phyloP scores from a whole-genome alignment of 2,113 vertebrate genomes.

The Zapus hudsonius region DNA sequence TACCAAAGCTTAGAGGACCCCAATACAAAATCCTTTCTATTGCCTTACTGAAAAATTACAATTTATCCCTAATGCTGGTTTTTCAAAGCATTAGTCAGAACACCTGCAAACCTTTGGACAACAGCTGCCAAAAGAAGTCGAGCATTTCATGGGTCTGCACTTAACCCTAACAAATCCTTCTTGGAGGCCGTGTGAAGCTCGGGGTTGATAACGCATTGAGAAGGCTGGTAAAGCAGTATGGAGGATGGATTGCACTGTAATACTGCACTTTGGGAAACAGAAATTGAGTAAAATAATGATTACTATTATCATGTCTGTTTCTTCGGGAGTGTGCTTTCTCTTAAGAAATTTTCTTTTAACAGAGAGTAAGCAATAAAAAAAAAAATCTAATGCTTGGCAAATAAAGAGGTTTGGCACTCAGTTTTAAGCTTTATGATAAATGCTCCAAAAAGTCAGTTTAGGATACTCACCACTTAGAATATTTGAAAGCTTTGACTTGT shows the following conservation, averaged over 20 bases:
- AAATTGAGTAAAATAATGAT: not conserved
- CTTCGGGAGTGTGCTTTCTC: not conserved
- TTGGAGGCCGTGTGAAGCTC: not conserved
- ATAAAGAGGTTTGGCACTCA: slow-evolving; percentile 11
- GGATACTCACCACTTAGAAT: not conserved
- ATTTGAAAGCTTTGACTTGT: slow-evolving; percentile 20
- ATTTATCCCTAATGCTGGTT: slow-evolving; percentile 38
- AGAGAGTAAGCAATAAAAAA: slow-evolving; percentile 6
- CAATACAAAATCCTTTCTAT: slow-evolving; percentile 50
- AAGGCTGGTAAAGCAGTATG: not conserved
- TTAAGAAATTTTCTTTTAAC: slow-evolving; percentile 24
- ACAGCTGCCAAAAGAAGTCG: slow-evolving; percentile 45
- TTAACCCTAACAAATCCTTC: not conserved
- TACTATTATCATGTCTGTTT: not conserved
- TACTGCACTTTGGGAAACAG: not conserved
- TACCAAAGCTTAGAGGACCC: slow-evolving; percentile 23
- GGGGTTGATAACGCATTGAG: not conserved
- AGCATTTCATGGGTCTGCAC: slow-evolving; percentile 29
- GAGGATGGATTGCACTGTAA: not conserved
- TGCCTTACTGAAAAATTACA: slow-evolving; percentile 61
- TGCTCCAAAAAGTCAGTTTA: not conserved
- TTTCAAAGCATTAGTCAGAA: slow-evolving; percentile 48
- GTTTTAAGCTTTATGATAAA: not conserved
- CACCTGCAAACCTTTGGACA: not conserved
- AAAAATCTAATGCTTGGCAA: not conserved